Evolutionary conservation across 2,888 invertebrate genomes (phyloP).

Genomic region (Amphipoea lucens): DNA sequence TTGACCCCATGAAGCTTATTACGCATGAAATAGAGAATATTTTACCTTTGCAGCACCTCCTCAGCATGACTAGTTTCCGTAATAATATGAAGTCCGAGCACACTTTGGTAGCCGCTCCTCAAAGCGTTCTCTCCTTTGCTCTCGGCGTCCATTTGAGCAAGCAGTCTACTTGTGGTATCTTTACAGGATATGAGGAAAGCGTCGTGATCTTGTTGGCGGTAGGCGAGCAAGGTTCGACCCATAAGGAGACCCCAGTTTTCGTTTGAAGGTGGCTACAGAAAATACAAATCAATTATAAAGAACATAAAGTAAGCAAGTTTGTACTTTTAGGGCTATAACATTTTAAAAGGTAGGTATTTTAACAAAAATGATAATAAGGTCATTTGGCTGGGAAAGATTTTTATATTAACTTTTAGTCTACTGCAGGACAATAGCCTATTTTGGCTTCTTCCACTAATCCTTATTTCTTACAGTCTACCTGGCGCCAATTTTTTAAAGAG

Average conservation of each 20-base stretch:
- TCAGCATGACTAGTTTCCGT: slow-evolving; percentile 83
- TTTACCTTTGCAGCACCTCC: slow-evolving; percentile 80
- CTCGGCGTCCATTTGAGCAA: slow-evolving; percentile 83
- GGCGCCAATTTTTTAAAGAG: not conserved
- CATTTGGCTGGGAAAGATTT: not conserved
- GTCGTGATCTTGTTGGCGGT: slow-evolving; percentile 83
- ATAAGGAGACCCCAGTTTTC: slow-evolving; percentile 94
- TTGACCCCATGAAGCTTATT: not conserved
- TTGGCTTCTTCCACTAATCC: not conserved
- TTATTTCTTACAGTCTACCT: not conserved
- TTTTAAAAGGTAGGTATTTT: not conserved
- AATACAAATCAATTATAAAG: not conserved
- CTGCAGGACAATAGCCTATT: not conserved
- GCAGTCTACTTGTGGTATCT: slow-evolving; percentile 78
- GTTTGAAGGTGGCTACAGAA: slow-evolving; percentile 81
- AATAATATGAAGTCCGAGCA: slow-evolving; percentile 85
- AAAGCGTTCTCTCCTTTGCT: slow-evolving; percentile 84
- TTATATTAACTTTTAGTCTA: not conserved
- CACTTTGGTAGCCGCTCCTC: slow-evolving; percentile 85
- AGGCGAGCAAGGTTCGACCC: slow-evolving; percentile 92
- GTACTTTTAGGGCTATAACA: not conserved
- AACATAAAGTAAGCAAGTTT: not conserved
- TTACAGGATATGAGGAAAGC: slow-evolving; percentile 82
- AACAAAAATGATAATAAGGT: not conserved
- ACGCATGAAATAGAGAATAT: not conserved